These are phyloP conservation scores for Cylindroiulus punctatus DNA, from an alignment of 2,888 invertebrate species.

Conservation along the genomic window DNA sequence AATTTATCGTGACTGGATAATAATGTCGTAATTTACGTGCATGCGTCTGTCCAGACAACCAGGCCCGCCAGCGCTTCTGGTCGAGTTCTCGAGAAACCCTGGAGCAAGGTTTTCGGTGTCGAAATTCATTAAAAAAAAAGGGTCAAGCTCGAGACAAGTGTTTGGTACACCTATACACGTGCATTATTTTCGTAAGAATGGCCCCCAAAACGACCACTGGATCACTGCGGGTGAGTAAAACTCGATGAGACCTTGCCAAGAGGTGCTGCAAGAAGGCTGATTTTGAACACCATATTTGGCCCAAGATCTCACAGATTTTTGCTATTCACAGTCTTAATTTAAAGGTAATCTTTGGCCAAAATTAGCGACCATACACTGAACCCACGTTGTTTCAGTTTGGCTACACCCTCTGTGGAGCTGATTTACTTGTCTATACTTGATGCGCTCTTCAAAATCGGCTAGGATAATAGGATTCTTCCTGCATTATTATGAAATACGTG, in stretches of 20 bases:
- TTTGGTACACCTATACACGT: not conserved
- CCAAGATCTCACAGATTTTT: too few species aligned
- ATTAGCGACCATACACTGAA: too few species aligned
- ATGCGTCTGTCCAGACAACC: not conserved
- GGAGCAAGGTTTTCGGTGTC: slow-evolving; percentile 20
- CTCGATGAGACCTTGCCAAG: slow-evolving; percentile 28
- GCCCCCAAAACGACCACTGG: slow-evolving; percentile 12
- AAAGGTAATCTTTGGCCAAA: too few species aligned
- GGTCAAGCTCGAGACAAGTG: slow-evolving; percentile 19
- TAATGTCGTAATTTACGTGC: slow-evolving; percentile 12
- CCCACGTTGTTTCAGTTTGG: too few species aligned
- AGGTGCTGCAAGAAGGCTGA: not conserved
- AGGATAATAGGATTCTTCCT: too few species aligned
- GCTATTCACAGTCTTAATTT: too few species aligned
- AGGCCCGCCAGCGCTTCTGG: not conserved
- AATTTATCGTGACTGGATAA: slow-evolving; percentile 21
- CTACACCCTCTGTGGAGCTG: too few species aligned
- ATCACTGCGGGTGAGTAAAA: not conserved
- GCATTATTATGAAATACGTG: too few species aligned
- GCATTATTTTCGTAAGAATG: not conserved
- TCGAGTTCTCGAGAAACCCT: not conserved
- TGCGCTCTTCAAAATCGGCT: too few species aligned
- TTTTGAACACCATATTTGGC: not conserved
- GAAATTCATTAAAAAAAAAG: slow-evolving; percentile 5
- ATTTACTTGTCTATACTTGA: too few species aligned